phyloP scores from a whole-genome alignment of 2,888 invertebrate species.

The Aquatica leii region DNA sequence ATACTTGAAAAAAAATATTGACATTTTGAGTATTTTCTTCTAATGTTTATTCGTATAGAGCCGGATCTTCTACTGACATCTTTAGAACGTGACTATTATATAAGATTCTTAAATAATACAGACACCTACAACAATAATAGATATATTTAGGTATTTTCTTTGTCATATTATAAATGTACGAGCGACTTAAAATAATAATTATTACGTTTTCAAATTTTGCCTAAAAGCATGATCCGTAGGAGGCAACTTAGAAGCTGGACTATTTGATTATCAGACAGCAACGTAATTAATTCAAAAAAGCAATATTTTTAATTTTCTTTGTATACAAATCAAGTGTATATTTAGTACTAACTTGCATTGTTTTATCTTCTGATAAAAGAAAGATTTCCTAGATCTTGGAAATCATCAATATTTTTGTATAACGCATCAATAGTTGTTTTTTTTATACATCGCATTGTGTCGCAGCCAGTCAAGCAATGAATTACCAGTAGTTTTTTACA shows the following conservation, averaged over 20 bases:
- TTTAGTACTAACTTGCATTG: neutral
- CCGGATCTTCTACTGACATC: slow-evolving; percentile 3
- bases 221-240: slow-evolving; percentile 1
- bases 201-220: neutral
- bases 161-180: neutral
- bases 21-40: neutral
- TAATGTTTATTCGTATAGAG: neutral
- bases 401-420: neutral
- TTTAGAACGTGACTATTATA: neutral
- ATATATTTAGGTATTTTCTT: neutral
- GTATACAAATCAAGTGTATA: slow-evolving; percentile 1
- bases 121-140: neutral
- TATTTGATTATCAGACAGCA: neutral
- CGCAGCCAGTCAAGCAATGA: neutral
- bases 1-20: neutral
- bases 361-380: neutral
- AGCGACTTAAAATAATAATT: neutral
- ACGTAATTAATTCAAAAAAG: neutral
- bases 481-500: slow-evolving; percentile 3
- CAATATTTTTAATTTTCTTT: neutral
- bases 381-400: neutral
- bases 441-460: neutral
- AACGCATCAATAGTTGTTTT: neutral
- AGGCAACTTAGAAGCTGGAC: neutral
- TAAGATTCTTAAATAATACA: neutral